phyloP scores from a whole-genome alignment of 2,888 invertebrate species.

The Ditylenchus weischeri region DNA sequence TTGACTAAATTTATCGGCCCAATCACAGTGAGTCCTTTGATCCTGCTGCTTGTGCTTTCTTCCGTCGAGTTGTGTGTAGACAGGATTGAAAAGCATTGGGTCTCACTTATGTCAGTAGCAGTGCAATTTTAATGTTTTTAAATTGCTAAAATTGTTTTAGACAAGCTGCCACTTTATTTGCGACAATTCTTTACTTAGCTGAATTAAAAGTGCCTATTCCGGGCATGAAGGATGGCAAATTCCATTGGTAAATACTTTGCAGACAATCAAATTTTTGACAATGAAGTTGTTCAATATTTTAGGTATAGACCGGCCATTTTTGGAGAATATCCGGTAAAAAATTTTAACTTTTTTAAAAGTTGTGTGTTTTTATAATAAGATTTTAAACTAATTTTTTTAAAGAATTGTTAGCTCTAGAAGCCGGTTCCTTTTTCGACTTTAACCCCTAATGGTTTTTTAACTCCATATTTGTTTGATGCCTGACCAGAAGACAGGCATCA shows the following conservation, averaged over 20 bases:
- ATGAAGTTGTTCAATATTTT: too few relatives aligned
- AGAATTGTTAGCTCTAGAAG: too few relatives aligned
- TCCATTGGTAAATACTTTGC: slow-evolving; percentile 35
- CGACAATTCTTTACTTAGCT: slow-evolving; percentile 52
- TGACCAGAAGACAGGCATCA: too few relatives aligned
- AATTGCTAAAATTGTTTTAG: slow-evolving; percentile 21
- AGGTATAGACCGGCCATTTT: slow-evolving; percentile 39
- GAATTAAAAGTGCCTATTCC: slow-evolving; percentile 52
- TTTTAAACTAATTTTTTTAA: too few relatives aligned
- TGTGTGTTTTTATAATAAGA: too few relatives aligned
- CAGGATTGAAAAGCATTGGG: slow-evolving; percentile 52
- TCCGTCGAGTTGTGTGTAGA: slow-evolving; percentile 47
- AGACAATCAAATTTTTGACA: too few relatives aligned
- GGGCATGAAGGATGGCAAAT: slow-evolving; percentile 44
- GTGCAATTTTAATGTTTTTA: not conserved
- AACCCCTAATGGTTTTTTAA: too few relatives aligned
- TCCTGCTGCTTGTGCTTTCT: slow-evolving; percentile 51
- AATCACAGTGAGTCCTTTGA: slow-evolving; percentile 50
- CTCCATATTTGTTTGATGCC: too few relatives aligned
- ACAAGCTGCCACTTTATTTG: slow-evolving; percentile 49
- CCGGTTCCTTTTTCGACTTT: too few relatives aligned
- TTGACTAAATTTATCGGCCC: slow-evolving; percentile 50
- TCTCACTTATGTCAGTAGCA: slow-evolving; percentile 40
- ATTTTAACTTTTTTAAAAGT: not conserved
- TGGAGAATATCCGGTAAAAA: slow-evolving; percentile 50